Percentiles rank a stretch among this genome's conserved stretches.
Evolutionary conservation across 2,888 invertebrate species (phyloP).

Genomic region (Hermaeophaga mercurialis): DNA sequence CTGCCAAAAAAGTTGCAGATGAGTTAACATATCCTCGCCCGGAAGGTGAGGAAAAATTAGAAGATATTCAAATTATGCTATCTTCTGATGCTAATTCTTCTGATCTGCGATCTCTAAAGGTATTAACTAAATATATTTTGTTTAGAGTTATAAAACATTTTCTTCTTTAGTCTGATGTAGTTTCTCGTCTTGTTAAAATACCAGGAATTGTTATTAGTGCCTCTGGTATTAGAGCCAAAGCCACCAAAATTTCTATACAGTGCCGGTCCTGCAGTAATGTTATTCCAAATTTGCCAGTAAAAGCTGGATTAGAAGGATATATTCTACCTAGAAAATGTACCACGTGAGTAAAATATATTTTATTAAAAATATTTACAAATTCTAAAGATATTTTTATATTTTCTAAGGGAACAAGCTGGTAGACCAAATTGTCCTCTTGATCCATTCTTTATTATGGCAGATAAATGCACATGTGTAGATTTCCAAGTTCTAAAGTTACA

Average conservation of each 20-base stretch:
- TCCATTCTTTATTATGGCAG: conserved; percentile 97
- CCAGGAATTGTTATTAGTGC: conserved; percentile 95
- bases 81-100: conserved; percentile 83
- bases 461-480: conserved; percentile 96
- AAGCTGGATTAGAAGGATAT: conserved; percentile 96
- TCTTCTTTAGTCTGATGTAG: conserved; percentile 80
- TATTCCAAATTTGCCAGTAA: conserved; percentile 86
- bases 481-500: conserved; percentile 98
- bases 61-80: conserved; percentile 91
- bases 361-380: conserved; percentile 1
- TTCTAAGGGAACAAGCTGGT: conserved; percentile 85
- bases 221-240: conserved; percentile 93
- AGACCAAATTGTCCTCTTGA: conserved; percentile 93
- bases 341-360: conserved; percentile 66
- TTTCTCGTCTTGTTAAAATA: conserved; percentile 91
- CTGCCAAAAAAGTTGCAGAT: conserved; percentile 94
- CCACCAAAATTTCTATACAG: conserved; percentile 92
- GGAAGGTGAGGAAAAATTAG: conserved; percentile 83
- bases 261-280: conserved; percentile 92
- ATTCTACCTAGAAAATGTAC: conserved; percentile 92
- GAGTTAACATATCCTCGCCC: conserved; percentile 94
- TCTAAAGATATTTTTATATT: background rate
- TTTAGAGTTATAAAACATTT: conserved; percentile 7
- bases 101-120: conserved; percentile 84
- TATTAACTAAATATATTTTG: conserved; percentile 51